Percentiles rank a stretch among this genome's conserved stretches.
Evolutionary conservation across 1,140 invertebrate genomes (phyloP).

Genomic region (Calliphora vicina): DNA sequence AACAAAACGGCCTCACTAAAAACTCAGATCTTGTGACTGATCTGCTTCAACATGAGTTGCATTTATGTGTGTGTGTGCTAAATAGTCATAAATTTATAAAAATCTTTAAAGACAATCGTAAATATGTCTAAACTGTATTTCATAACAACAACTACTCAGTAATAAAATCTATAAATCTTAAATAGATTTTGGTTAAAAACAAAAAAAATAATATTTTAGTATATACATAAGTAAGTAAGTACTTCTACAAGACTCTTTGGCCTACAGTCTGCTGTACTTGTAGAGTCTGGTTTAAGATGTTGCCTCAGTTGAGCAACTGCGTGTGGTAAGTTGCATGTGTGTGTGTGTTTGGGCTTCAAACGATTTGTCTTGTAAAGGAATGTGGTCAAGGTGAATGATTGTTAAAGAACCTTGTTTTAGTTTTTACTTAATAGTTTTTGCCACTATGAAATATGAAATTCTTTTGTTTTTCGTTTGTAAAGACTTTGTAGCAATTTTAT

Average conservation of each 20-base stretch:
- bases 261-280: not conserved
- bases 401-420: not conserved
- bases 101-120: not conserved
- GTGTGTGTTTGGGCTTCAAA: not conserved
- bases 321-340: not conserved
- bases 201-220: too few species aligned
- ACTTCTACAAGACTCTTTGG: not conserved
- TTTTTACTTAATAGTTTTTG: not conserved
- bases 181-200: not conserved
- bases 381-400: not conserved
- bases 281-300: not conserved
- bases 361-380: not conserved
- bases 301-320: not conserved
- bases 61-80: not conserved
- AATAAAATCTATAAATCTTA: not conserved
- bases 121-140: not conserved
- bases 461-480: not conserved
- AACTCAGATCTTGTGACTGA: not conserved
- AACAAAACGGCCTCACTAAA: not conserved
- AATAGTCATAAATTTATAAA: not conserved
- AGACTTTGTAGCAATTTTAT: not conserved
- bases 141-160: not conserved
- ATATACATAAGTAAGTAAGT: too few species aligned
- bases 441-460: constrained; percentile 1
- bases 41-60: not conserved